Conservation (phyloP, 2,888 invertebrate species). For the Mantis religiosa region DNA sequence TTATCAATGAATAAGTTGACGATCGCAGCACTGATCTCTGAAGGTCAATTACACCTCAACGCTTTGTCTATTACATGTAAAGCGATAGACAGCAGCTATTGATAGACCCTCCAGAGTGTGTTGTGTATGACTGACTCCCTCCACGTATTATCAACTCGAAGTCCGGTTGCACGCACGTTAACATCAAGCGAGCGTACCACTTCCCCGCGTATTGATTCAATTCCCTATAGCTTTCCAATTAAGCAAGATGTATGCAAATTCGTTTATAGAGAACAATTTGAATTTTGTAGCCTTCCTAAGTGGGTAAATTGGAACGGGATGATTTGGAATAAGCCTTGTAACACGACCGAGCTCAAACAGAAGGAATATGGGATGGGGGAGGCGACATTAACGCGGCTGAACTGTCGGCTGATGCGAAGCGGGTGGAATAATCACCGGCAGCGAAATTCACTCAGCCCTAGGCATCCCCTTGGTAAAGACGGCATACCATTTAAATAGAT, state of each 20-base stretch:
- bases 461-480: neutral
- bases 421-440: neutral
- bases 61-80: too few species aligned
- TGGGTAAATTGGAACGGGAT: slow-evolving; percentile 25
- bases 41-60: too few species aligned
- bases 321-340: slow-evolving; percentile 20
- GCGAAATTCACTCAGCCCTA: neutral
- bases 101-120: too few species aligned
- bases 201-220: slow-evolving; percentile 13
- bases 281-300: slow-evolving; percentile 21
- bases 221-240: slow-evolving; percentile 28
- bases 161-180: neutral
- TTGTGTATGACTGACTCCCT: too few species aligned
- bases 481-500: neutral
- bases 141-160: too few species aligned
- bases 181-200: neutral
- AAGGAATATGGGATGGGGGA: neutral
- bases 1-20: too few species aligned
- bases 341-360: slow-evolving; percentile 10
- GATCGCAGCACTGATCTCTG: too few species aligned
- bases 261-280: slow-evolving; percentile 29
- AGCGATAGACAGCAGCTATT: too few species aligned
- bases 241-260: slow-evolving; percentile 30
- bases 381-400: neutral
- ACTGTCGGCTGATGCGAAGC: neutral